Percentiles rank a stretch among this genome's conserved stretches.
phyloP scores from a whole-genome alignment of 1,140 invertebrate species.

The Drosophila serrata region DNA sequence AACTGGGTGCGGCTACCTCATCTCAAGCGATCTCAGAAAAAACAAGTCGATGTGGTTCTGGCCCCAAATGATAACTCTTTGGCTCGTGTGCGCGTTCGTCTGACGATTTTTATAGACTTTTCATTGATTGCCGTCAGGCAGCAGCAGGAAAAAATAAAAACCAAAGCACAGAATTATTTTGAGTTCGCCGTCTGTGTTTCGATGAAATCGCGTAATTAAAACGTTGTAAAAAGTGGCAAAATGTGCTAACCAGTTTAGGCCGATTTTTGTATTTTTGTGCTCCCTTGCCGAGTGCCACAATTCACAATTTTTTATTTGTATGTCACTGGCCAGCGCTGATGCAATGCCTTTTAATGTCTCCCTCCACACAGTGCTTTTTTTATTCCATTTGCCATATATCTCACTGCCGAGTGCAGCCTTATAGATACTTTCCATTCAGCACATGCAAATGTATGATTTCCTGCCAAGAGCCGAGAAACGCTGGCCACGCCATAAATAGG shows the following conservation, averaged over 20 bases:
- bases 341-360: constrained; percentile 59
- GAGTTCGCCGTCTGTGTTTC: constrained; percentile 54
- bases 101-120: constrained; percentile 71
- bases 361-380: constrained; percentile 17
- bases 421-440: constrained; percentile 62
- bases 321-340: constrained; percentile 22
- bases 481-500: constrained; percentile 69
- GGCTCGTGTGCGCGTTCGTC: constrained; percentile 48
- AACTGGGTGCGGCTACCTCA: constrained; percentile 50
- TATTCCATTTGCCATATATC: constrained; percentile 15
- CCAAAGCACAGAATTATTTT: constrained; percentile 57
- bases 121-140: constrained; percentile 63
- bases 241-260: constrained; percentile 61
- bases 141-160: constrained; percentile 18
- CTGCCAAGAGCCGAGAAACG: constrained; percentile 43
- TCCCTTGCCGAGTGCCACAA: constrained; percentile 33
- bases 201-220: constrained; percentile 68
- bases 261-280: constrained; percentile 7
- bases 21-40: constrained; percentile 73
- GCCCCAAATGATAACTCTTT: constrained; percentile 50
- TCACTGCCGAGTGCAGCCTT: constrained; percentile 30
- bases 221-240: constrained; percentile 59
- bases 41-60: constrained; percentile 57
- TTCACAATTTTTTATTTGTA: constrained; percentile 28
- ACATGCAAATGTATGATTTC: constrained; percentile 78